A percentile compares a stretch with the other conserved stretches of the same genome.
Conservation (phyloP, 2,797 vertebrate species). For the Dendrocincla tyrannina region DNA sequence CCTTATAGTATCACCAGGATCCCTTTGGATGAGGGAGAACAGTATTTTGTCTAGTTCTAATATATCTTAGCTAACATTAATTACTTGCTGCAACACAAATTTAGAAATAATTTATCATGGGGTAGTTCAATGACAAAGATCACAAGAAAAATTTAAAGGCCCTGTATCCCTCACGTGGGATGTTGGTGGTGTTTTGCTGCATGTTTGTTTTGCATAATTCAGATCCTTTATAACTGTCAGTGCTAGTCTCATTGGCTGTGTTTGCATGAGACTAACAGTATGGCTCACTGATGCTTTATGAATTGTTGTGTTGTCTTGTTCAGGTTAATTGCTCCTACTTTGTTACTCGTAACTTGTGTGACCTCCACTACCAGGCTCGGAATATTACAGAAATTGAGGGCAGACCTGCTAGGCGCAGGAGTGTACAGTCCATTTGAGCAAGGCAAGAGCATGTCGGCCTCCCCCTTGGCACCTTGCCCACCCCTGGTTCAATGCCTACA, state of each 20-base stretch:
- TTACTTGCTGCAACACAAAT: not conserved
- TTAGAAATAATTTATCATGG: not conserved
- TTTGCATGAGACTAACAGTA: not conserved
- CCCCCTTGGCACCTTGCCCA: not conserved
- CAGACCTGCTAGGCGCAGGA: not conserved
- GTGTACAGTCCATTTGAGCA: not conserved
- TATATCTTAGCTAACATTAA: not conserved
- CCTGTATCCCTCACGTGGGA: not conserved
- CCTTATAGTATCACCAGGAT: not conserved
- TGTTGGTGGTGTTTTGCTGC: not conserved
- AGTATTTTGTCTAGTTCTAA: not conserved
- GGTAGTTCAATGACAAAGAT: not conserved
- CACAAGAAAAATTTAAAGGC: not conserved
- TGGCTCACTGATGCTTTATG: not conserved
- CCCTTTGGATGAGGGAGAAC: not conserved
- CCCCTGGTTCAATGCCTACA: not conserved
- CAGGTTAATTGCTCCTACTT: not conserved
- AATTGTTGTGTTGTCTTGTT: not conserved
- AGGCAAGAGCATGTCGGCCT: not conserved
- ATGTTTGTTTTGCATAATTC: not conserved
- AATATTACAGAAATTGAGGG: not conserved
- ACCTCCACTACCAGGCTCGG: not conserved
- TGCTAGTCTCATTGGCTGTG: not conserved
- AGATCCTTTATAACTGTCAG: not conserved
- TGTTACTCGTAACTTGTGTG: not conserved